Percentiles rank a stretch among this genome's conserved stretches.
phyloP scores from a whole-genome alignment of 2,888 invertebrate genomes.

The Drosophila ezoana region DNA sequence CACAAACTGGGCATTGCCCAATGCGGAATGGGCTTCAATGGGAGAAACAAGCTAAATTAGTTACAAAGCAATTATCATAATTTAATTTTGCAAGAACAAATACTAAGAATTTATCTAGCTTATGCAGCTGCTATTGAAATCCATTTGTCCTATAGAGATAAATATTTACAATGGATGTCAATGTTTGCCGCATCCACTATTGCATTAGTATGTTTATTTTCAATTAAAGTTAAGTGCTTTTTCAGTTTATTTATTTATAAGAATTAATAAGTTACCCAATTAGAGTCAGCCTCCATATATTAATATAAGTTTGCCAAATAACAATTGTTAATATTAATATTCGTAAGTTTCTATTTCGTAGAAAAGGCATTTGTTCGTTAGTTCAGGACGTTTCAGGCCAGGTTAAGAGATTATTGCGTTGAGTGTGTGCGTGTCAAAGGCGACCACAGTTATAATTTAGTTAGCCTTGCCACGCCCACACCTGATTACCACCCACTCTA shows the following conservation, averaged over 20 bases:
- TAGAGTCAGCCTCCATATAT: too few relatives aligned
- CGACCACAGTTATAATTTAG: slow-evolving; percentile 29
- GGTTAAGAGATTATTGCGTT: slow-evolving; percentile 26
- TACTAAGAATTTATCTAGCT: too few relatives aligned
- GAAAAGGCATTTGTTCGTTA: too few relatives aligned
- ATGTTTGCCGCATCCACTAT: too few relatives aligned
- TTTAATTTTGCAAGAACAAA: neutral
- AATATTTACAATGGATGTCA: too few relatives aligned
- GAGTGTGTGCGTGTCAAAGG: slow-evolving; percentile 47
- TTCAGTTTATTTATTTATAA: too few relatives aligned
- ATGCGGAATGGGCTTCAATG: slow-evolving; percentile 27
- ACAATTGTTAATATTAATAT: too few relatives aligned
- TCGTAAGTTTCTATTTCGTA: neutral
- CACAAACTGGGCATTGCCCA: slow-evolving; percentile 22
- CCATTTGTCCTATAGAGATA: too few relatives aligned
- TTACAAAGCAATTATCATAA: slow-evolving; percentile 4
- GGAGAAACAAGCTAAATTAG: slow-evolving; percentile 6
- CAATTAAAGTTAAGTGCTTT: neutral
- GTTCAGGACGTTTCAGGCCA: neutral
- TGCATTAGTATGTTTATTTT: neutral
- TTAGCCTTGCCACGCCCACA: slow-evolving; percentile 35
- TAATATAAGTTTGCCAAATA: too few relatives aligned
- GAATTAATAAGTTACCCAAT: too few relatives aligned
- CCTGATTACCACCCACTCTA: neutral
- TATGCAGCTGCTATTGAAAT: neutral